Evolutionary conservation across 1,140 invertebrate species (phyloP).

Genomic region (Leguminivora glycinivorella): DNA sequence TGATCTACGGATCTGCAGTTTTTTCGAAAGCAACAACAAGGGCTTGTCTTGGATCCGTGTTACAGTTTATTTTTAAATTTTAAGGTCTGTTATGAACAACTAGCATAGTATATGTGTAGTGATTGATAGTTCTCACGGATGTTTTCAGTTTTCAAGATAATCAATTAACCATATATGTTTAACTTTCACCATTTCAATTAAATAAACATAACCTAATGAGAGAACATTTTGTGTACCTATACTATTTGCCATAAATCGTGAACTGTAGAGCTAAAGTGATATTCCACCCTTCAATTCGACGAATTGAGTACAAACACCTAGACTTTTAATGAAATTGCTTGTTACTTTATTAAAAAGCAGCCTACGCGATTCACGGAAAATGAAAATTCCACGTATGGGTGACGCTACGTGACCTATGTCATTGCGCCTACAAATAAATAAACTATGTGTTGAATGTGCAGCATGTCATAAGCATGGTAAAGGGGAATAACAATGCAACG

Average conservation of each 20-base stretch:
- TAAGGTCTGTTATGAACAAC: not conserved
- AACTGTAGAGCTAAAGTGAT: too few species aligned
- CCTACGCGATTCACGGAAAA: not conserved
- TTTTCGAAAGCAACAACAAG: slow-evolving; percentile 8
- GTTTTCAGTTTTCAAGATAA: not conserved
- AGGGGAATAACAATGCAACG: slow-evolving; percentile 6
- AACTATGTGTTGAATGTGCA: not conserved
- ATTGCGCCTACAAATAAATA: not conserved
- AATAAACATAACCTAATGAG: too few species aligned
- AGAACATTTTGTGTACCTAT: too few species aligned
- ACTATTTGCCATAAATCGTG: too few species aligned
- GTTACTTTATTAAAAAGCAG: not conserved
- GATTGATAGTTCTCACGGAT: not conserved
- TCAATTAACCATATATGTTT: too few species aligned
- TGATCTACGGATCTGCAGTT: slow-evolving; percentile 8
- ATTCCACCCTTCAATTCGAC: not conserved
- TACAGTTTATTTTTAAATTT: slow-evolving; percentile 4
- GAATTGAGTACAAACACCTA: not conserved
- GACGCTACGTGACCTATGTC: slow-evolving; percentile 9
- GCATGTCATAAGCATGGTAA: slow-evolving; percentile 8
- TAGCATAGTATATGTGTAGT: not conserved
- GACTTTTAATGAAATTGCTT: not conserved
- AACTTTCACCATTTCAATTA: too few species aligned
- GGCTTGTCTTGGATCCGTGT: slow-evolving; percentile 25
- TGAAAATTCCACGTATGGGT: not conserved